A percentile compares a stretch with the other conserved stretches of the same genome.
phyloP scores from a whole-genome alignment of 2,888 invertebrate species.

The Mythimna lalbum region DNA sequence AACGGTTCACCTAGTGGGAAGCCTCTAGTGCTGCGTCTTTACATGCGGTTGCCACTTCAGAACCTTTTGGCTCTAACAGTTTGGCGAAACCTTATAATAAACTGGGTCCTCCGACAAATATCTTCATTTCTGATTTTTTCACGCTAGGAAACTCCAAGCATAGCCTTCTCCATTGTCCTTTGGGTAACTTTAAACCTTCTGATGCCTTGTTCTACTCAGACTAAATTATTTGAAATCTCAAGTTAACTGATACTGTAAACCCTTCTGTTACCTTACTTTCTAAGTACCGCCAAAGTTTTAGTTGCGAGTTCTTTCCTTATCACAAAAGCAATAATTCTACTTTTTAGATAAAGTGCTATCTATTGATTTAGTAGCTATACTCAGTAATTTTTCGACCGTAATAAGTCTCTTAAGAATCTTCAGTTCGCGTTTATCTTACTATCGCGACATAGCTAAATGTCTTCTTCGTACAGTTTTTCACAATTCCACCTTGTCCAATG shows the following conservation, averaged over 20 bases:
- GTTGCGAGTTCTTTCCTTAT: conserved; percentile 65
- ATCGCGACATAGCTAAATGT: conserved; percentile 32
- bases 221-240: conserved; percentile 11
- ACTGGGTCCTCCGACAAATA: no score
- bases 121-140: no score
- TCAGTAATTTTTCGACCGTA: conserved; percentile 70
- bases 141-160: no score
- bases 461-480: conserved; percentile 41
- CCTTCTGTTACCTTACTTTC: conserved; percentile 31
- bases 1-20: no score
- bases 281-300: conserved; percentile 50
- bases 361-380: conserved; percentile 69
- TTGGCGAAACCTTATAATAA: no score
- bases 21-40: no score
- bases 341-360: conserved; percentile 69
- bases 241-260: conserved; percentile 4
- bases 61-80: no score
- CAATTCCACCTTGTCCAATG: conserved; percentile 40
- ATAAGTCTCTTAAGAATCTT: conserved; percentile 63
- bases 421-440: conserved; percentile 48
- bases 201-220: neutral
- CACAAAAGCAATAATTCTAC: conserved; percentile 67
- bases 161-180: no score
- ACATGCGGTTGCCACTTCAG: no score
- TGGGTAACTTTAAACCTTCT: no score